Evolutionary conservation across 2,113 vertebrate species (phyloP).

Genomic region (Gymnogyps californianus): DNA sequence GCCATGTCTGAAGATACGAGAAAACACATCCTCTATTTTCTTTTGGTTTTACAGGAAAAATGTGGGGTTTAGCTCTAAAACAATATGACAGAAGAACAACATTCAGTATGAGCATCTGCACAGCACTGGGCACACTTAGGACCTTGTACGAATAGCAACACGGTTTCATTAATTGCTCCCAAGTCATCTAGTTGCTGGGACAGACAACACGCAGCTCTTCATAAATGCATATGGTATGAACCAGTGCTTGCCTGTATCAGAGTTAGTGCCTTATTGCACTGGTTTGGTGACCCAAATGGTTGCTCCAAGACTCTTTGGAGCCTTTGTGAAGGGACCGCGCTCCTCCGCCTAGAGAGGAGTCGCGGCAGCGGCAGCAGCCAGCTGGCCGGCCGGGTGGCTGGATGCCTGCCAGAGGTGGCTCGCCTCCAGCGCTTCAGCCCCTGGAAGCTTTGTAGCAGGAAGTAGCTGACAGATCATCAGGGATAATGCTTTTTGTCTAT

Average conservation of each 20-base stretch:
- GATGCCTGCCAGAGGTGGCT: conserved; percentile 33
- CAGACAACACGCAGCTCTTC: not conserved
- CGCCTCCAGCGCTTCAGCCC: not conserved
- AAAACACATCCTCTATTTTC: not conserved
- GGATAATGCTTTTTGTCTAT: conserved; percentile 6
- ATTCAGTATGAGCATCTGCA: not conserved
- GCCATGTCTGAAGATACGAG: rapidly evolving
- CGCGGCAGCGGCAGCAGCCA: not conserved
- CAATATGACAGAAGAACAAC: not conserved
- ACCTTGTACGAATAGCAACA: not conserved
- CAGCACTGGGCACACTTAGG: not conserved
- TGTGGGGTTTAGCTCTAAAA: not conserved
- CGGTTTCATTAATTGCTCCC: not conserved
- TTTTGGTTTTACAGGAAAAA: not conserved
- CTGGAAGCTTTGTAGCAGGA: conserved; percentile 1
- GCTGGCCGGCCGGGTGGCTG: not conserved
- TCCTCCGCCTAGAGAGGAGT: not conserved
- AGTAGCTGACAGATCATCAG: conserved; percentile 20
- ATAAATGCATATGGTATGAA: not conserved
- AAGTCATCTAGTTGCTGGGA: not conserved
- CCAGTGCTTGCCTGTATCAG: not conserved
- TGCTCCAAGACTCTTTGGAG: conserved; percentile 4
- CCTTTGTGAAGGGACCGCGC: not conserved
- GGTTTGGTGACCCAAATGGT: not conserved
- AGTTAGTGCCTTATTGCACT: not conserved